Conservation (phyloP, 2,113 vertebrate species). For the Chloebia gouldiae region DNA sequence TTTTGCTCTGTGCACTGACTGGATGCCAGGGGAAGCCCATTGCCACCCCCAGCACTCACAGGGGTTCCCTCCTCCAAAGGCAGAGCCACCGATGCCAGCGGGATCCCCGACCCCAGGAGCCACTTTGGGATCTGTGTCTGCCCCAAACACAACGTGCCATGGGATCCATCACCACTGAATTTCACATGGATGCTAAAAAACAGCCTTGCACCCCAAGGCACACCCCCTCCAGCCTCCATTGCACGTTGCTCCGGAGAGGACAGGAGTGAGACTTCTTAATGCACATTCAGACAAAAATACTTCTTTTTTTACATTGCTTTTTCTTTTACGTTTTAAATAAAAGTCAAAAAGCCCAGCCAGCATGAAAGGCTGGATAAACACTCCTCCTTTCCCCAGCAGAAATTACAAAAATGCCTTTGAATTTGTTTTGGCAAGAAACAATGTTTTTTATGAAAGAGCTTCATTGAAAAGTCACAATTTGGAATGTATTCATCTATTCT, state of each 20-base stretch:
- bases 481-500: conserved; percentile 32
- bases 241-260: not conserved
- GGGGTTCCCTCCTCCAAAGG: not conserved
- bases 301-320: not conserved
- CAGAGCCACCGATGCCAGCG: accelerated
- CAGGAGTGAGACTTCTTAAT: not conserved
- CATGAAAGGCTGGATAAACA: conserved; percentile 39
- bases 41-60: accelerated
- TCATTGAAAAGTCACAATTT: conserved; percentile 59
- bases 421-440: conserved; percentile 63
- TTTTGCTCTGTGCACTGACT: not conserved
- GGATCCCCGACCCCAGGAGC: accelerated
- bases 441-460: conserved; percentile 65
- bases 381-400: conserved; percentile 44
- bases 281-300: not conserved
- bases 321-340: not conserved
- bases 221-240: not conserved
- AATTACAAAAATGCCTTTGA: conserved; percentile 64
- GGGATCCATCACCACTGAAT: not conserved
- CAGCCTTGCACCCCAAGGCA: accelerated
- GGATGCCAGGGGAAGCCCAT: not conserved
- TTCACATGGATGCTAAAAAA: not conserved
- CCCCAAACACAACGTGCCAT: accelerated
- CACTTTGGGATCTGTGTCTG: accelerated
- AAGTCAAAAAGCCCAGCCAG: conserved; percentile 26